These are phyloP conservation scores for Cremastinae sp. DNA, from an alignment of 2,888 invertebrate genomes.

Conservation along the genomic window DNA sequence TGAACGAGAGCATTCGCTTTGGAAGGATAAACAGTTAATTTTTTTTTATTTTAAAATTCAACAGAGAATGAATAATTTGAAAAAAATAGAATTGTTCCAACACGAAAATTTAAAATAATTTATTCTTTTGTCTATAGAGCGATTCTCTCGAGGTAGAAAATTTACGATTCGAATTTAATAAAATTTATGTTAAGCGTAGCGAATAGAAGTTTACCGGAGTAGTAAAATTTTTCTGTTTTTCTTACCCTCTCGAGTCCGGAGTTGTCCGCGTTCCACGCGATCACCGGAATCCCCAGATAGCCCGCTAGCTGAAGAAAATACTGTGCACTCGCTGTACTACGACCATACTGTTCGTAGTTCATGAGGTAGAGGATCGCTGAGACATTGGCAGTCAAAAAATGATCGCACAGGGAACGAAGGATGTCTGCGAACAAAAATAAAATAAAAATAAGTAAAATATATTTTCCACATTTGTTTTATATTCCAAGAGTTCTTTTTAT, in stretches of 20 bases:
- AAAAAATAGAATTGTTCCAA: too few species aligned
- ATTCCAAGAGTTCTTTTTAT: too few species aligned
- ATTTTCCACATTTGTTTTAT: too few species aligned
- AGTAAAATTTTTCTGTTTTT: too few species aligned
- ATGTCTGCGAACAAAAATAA: slow-evolving; percentile 84
- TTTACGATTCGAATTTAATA: neutral
- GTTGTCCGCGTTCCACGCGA: slow-evolving; percentile 99
- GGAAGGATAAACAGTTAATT: too few species aligned
- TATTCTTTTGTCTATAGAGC: too few species aligned
- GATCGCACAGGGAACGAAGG: slow-evolving; percentile 92
- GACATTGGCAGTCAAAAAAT: slow-evolving; percentile 93
- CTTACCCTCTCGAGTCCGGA: slow-evolving; percentile 87
- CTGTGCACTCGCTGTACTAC: slow-evolving; percentile 95
- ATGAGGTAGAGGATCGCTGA: slow-evolving; percentile 96
- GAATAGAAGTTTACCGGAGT: slow-evolving; percentile 63
- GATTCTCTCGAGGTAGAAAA: too few species aligned
- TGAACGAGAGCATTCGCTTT: too few species aligned
- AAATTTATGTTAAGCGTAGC: neutral
- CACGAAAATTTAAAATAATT: too few species aligned
- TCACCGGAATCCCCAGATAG: slow-evolving; percentile 96
- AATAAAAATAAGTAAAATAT: too few species aligned
- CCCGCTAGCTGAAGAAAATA: slow-evolving; percentile 96
- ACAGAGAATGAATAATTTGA: too few species aligned
- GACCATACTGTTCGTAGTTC: slow-evolving; percentile 96
- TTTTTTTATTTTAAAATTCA: too few species aligned